Conservation (phyloP, 2,888 invertebrate species). For the Mesochorus sp. region DNA sequence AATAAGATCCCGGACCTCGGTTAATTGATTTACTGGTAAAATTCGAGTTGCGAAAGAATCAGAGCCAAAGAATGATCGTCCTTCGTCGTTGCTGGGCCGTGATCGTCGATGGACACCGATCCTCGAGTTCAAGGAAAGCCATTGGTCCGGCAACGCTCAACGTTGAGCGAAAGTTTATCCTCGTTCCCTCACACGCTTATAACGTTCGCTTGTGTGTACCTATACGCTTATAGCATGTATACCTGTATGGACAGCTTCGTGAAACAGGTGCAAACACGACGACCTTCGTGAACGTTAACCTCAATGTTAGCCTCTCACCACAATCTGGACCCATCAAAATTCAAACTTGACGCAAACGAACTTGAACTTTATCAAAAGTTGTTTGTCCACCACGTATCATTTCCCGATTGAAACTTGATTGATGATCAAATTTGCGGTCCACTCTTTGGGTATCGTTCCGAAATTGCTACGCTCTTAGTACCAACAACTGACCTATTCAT, state of each 20-base stretch:
- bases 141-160: slow-evolving; percentile 51
- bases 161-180: slow-evolving; percentile 36
- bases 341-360: slow-evolving; percentile 14
- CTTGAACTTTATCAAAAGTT: slow-evolving; percentile 28
- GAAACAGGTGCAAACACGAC: slow-evolving; percentile 63
- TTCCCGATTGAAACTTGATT: background rate
- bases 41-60: slow-evolving; percentile 36
- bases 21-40: slow-evolving; percentile 48
- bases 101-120: slow-evolving; percentile 56
- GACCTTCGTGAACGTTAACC: slow-evolving; percentile 70
- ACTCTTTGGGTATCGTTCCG: too few relatives aligned
- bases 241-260: slow-evolving; percentile 50
- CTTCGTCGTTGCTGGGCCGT: slow-evolving; percentile 48
- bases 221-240: slow-evolving; percentile 16
- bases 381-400: background rate
- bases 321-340: background rate
- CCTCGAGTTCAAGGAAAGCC: slow-evolving; percentile 64
- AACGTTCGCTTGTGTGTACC: background rate
- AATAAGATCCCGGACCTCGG: slow-evolving; percentile 43
- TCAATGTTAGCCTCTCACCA: slow-evolving; percentile 36
- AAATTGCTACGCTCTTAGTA: background rate
- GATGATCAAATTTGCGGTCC: background rate
- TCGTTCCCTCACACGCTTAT: background rate
- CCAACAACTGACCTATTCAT: background rate
- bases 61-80: slow-evolving; percentile 40